These are phyloP conservation scores for Rhamphomyia laevipes DNA, from an alignment of 2,888 invertebrate species.

Conservation along the genomic window DNA sequence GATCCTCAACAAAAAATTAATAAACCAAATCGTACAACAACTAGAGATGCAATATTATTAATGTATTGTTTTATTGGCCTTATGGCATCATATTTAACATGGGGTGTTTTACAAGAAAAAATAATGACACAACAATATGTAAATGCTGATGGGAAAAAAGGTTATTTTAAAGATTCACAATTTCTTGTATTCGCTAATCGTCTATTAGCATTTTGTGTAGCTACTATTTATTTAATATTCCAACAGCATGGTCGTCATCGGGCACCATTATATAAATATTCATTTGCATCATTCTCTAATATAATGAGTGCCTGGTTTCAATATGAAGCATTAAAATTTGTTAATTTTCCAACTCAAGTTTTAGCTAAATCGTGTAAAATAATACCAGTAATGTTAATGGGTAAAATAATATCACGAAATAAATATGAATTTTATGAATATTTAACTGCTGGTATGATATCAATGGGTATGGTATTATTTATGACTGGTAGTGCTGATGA, in stretches of 20 bases:
- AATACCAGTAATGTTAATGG: conserved; percentile 98
- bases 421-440: conserved; percentile 88
- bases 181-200: conserved; percentile 95
- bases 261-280: conserved; percentile 88
- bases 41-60: conserved; percentile 49
- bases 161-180: conserved; percentile 83
- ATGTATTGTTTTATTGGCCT: conserved; percentile 76
- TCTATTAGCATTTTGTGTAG: conserved; percentile 67
- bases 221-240: conserved; percentile 50
- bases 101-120: conserved; percentile 96
- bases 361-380: conserved; percentile 97
- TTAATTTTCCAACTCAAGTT: conserved; percentile 95
- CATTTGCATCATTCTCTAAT: conserved; percentile 92
- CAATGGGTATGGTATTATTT: conserved; percentile 87
- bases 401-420: conserved; percentile 75
- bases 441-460: conserved; percentile 76
- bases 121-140: conserved; percentile 85
- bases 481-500: conserved; percentile 66
- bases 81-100: conserved; percentile 82
- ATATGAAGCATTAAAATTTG: conserved; percentile 96
- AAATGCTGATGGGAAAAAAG: conserved; percentile 47
- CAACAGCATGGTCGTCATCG: conserved; percentile 56
- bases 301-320: conserved; percentile 99
- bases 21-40: conserved; percentile 38
- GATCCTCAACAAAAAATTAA: conserved; percentile 2